Percentiles rank a stretch among this genome's conserved stretches.
Evolutionary conservation across 1,140 invertebrate species (phyloP).

Genomic region (Helicorthomorpha holstii): DNA sequence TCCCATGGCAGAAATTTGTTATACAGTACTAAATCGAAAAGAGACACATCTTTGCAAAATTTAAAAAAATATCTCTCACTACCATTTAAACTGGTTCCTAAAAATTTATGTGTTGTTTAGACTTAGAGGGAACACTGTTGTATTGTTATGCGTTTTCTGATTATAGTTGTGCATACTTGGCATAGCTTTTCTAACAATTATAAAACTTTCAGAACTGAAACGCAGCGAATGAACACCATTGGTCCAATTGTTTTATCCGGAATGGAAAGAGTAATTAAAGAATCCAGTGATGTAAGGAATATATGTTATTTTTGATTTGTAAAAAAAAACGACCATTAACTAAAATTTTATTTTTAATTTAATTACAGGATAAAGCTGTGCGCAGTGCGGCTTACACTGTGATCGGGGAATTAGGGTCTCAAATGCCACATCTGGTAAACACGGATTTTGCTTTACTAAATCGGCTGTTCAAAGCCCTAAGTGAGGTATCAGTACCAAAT

Average conservation of each 20-base stretch:
- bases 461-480: constrained; percentile 44
- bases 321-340: not conserved
- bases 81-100: not conserved
- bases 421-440: constrained; percentile 46
- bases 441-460: constrained; percentile 45
- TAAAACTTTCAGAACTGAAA: constrained; percentile 41
- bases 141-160: not conserved
- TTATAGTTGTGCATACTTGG: not conserved
- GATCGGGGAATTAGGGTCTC: constrained; percentile 48
- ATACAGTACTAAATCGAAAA: too few species aligned
- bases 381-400: constrained; percentile 55
- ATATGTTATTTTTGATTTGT: too few species aligned
- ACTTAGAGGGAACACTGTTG: not conserved
- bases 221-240: constrained; percentile 37
- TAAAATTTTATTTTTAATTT: not conserved
- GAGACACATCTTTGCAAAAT: too few species aligned
- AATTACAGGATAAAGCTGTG: constrained; percentile 29
- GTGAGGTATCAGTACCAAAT: constrained; percentile 28
- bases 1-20: too few species aligned
- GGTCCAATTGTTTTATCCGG: constrained; percentile 46
- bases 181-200: constrained; percentile 9
- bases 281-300: constrained; percentile 31
- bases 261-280: constrained; percentile 45
- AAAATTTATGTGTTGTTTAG: not conserved
- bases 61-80: too few species aligned